These are phyloP conservation scores for Acanthosoma haemorrhoidale DNA, from an alignment of 2,888 invertebrate species.

Conservation along the genomic window DNA sequence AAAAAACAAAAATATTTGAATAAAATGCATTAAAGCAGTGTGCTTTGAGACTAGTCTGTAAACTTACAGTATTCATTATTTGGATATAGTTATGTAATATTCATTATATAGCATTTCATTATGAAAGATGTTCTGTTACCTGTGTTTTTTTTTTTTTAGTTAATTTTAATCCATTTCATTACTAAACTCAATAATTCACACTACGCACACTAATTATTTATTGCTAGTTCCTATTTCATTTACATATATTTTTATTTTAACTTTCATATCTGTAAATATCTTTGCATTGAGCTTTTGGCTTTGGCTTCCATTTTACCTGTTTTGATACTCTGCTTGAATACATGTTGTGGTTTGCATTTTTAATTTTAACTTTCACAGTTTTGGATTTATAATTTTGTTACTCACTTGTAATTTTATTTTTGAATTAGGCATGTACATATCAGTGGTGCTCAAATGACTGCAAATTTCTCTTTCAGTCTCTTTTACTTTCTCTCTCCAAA, in stretches of 20 bases:
- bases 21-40: no score
- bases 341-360: neutral
- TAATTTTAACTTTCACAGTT: neutral
- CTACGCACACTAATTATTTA: no score
- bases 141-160: neutral
- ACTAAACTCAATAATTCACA: neutral
- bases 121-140: no score
- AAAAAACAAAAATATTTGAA: no score
- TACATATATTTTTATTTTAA: conserved; percentile 7
- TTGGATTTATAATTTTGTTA: neutral
- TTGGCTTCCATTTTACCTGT: conserved; percentile 21
- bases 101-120: no score
- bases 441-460: no score
- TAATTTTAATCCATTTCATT: neutral
- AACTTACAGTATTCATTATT: no score
- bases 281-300: conserved; percentile 19
- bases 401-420: neutral
- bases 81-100: no score
- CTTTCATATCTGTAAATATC: conserved; percentile 19
- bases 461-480: no score
- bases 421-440: neutral
- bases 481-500: no score
- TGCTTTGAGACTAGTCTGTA: no score
- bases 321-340: neutral
- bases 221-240: neutral